Percentiles rank a stretch among this genome's conserved stretches.
Conservation (phyloP, 2,888 invertebrate species). For the Cactoblastis cactorum region DNA sequence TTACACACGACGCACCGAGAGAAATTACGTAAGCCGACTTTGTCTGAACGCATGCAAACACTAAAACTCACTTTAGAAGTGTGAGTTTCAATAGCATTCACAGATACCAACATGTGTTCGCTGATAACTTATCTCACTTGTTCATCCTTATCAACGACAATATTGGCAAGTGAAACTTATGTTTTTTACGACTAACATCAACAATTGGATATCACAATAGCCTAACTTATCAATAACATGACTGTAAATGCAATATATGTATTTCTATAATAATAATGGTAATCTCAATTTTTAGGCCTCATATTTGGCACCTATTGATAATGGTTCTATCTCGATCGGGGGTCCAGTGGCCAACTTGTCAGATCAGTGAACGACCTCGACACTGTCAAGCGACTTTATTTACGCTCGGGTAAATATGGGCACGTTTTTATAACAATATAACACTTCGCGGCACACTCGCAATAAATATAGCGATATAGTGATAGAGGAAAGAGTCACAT, state of each 20-base stretch:
- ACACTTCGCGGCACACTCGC: slow-evolving; percentile 36
- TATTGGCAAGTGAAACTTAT: slow-evolving; percentile 41
- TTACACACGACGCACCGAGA: slow-evolving; percentile 18
- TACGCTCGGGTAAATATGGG: slow-evolving; percentile 37
- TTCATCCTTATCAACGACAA: slow-evolving; percentile 49
- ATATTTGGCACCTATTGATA: slow-evolving; percentile 48
- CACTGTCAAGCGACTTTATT: slow-evolving; percentile 40
- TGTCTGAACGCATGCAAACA: slow-evolving; percentile 28
- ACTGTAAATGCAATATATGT: slow-evolving; percentile 18
- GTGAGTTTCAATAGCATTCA: slow-evolving; percentile 33
- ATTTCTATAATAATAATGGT: slow-evolving; percentile 24
- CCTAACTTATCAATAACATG: slow-evolving; percentile 25
- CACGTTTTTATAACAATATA: slow-evolving; percentile 35
- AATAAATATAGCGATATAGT: slow-evolving; percentile 13
- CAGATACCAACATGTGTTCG: slow-evolving; percentile 34
- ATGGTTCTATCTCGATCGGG: slow-evolving; percentile 37
- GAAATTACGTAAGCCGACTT: slow-evolving; percentile 33
- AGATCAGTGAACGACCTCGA: slow-evolving; percentile 72
- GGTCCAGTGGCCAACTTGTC: slow-evolving; percentile 55
- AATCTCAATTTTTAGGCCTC: slow-evolving; percentile 38
- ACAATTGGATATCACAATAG: slow-evolving; percentile 35
- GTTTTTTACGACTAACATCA: slow-evolving; percentile 35
- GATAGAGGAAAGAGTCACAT: slow-evolving; percentile 42
- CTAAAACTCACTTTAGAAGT: slow-evolving; percentile 28
- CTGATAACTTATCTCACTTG: slow-evolving; percentile 50